Base-by-base conservation (phyloP, 92 coral and sea anemone genomes). In the Siderastrea siderea region DNA sequence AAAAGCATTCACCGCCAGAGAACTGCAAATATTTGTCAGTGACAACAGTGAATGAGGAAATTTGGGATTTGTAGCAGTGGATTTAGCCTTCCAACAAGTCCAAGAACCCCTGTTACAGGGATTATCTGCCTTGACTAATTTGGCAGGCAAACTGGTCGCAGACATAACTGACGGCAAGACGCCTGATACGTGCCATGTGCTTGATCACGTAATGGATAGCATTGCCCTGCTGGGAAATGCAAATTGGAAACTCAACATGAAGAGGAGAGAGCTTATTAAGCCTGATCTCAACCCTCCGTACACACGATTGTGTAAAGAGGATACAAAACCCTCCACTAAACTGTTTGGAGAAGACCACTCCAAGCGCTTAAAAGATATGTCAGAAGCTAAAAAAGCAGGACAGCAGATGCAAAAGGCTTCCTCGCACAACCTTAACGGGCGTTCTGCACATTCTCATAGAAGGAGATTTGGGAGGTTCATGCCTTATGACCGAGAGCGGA, bases 201-300 rank as follows among this genome's bases (percentile, higher is more conserved):
- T 84, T 9, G 72, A 74, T 44, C 85, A 79, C 63, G 79, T 70
- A 46, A 87, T 79, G 86, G 90, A 71, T 66, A 87, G 87, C 44
- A n/a, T 87, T 60, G 87, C 78, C 5, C 54, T 71, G 50, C 43
- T 70, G 52, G 49, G 70, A 13, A 70, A 80, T 7, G 80, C 80
- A 45, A 78, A 86, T 48, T 78, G 84, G 84, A 85, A 65, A 48
- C 89, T 85, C 5, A 64, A 85, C 74, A 74, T 85, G 74, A 85
- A 85, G 81, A 13, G 84, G 48, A 46, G 84, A 38, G 90, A 86
- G 53, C 51, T 86, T 61, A 86, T 86, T 45, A 86, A 86, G 51
- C 78, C 90, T 45, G 90, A 77, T 7, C 76, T 75, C 5, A 77
- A 85, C 17, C 84, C 89, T 43, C 89, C 89, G 77, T 76, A 43